These are phyloP conservation scores for Lophura swinhoii DNA, from an alignment of 2,797 vertebrate genomes.

Conservation along the genomic window DNA sequence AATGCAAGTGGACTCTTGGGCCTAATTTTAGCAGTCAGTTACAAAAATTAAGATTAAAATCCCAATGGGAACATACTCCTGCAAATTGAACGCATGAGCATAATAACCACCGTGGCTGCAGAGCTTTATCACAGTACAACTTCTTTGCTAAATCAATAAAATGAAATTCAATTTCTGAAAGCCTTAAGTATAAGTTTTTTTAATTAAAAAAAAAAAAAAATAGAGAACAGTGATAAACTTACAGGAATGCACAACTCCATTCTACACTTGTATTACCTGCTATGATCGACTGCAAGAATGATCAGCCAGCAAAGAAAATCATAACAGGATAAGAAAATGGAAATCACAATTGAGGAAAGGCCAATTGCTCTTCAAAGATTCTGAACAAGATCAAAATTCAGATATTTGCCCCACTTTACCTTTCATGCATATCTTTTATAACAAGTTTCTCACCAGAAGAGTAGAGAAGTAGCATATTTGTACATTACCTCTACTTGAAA, in stretches of 20 bases:
- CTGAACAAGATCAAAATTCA: neutral
- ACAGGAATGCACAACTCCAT: neutral
- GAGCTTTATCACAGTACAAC: neutral
- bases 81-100: neutral
- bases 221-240: neutral
- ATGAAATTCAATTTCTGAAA: neutral
- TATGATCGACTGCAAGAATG: neutral
- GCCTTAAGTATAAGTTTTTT: neutral
- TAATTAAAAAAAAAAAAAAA: neutral
- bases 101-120: neutral
- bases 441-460: neutral
- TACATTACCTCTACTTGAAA: neutral
- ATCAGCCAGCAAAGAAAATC: neutral
- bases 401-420: neutral
- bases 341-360: neutral
- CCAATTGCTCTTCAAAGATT: neutral
- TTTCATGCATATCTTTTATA: neutral
- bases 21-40: neutral
- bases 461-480: neutral
- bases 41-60: neutral
- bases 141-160: neutral
- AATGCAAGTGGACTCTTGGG: neutral
- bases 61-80: neutral
- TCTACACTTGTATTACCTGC: neutral
- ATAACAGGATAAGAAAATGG: neutral